Evolutionary conservation across 2,888 invertebrate genomes (phyloP).

Genomic region (Marronus borbonicus): DNA sequence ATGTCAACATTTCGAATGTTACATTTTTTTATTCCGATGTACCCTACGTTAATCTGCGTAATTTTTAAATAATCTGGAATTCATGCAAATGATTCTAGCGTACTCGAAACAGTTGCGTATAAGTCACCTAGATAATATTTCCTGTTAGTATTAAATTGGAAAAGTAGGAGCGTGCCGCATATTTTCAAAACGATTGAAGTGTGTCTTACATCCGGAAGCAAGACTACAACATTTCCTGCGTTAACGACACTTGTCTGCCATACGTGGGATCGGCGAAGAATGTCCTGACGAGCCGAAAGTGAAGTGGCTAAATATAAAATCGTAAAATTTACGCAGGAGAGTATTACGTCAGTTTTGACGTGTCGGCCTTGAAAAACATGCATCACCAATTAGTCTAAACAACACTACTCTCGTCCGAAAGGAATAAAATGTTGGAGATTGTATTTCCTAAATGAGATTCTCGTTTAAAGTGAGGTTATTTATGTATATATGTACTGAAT

Average conservation of each 20-base stretch:
- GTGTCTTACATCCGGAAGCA: slow-evolving; percentile 47
- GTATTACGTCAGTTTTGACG: slow-evolving; percentile 12
- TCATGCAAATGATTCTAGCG: too few relatives aligned
- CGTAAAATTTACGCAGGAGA: not conserved
- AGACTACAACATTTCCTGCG: slow-evolving; percentile 48
- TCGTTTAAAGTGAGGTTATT: not conserved
- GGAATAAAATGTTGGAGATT: not conserved
- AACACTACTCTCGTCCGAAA: not conserved
- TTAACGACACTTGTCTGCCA: slow-evolving; percentile 47
- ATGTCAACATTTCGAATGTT: slow-evolving; percentile 9
- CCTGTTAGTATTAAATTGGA: slow-evolving; percentile 14
- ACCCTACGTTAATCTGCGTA: too few relatives aligned
- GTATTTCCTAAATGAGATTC: not conserved
- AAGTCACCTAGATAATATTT: too few relatives aligned
- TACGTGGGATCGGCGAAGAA: slow-evolving; percentile 43
- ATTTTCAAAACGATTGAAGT: slow-evolving; percentile 46
- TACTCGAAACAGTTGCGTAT: not conserved
- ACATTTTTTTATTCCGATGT: too few relatives aligned
- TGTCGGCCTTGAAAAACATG: slow-evolving; percentile 21
- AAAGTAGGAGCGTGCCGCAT: slow-evolving; percentile 39
- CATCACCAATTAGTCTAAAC: slow-evolving; percentile 25
- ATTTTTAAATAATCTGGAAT: too few relatives aligned
- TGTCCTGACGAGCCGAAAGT: not conserved
- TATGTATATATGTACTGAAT: not conserved
- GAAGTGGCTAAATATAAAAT: slow-evolving; percentile 39